Percentiles rank a stretch among this genome's conserved stretches.
phyloP scores from a whole-genome alignment of 2,888 invertebrate genomes.

The Helleia helle region DNA sequence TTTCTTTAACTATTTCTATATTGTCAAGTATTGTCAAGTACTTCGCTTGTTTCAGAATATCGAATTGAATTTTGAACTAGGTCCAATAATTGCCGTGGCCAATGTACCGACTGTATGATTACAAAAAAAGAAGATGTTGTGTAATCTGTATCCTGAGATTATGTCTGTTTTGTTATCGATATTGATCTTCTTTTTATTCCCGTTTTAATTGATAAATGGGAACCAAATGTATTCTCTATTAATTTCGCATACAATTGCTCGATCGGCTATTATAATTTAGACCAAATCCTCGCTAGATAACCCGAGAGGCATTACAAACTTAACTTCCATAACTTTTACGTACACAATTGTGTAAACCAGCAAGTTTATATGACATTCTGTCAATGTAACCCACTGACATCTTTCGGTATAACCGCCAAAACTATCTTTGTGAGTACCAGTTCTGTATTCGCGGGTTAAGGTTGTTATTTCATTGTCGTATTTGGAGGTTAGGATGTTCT shows the following conservation, averaged over 20 bases:
- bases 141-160: too few species aligned
- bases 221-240: not conserved
- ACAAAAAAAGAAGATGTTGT: not conserved
- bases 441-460: slow-evolving; percentile 29
- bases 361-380: slow-evolving; percentile 62
- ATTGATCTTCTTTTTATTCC: too few species aligned
- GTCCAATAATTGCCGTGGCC: not conserved
- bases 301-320: slow-evolving; percentile 37
- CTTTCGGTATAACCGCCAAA: slow-evolving; percentile 39
- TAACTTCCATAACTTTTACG: slow-evolving; percentile 28
- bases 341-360: slow-evolving; percentile 24
- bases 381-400: slow-evolving; percentile 29
- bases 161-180: too few species aligned
- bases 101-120: not conserved
- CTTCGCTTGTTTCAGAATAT: slow-evolving; percentile 4
- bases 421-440: slow-evolving; percentile 22
- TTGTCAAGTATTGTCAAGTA: slow-evolving; percentile 4
- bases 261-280: slow-evolving; percentile 61
- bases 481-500: slow-evolving; percentile 35
- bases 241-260: slow-evolving; percentile 29
- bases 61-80: not conserved
- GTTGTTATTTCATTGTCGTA: slow-evolving; percentile 29
- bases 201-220: not conserved
- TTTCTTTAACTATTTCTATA: slow-evolving; percentile 4
- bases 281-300: slow-evolving; percentile 52